Evolutionary conservation across 2,888 invertebrate genomes (phyloP).

Genomic region (Lepidocyrtoides sp.): DNA sequence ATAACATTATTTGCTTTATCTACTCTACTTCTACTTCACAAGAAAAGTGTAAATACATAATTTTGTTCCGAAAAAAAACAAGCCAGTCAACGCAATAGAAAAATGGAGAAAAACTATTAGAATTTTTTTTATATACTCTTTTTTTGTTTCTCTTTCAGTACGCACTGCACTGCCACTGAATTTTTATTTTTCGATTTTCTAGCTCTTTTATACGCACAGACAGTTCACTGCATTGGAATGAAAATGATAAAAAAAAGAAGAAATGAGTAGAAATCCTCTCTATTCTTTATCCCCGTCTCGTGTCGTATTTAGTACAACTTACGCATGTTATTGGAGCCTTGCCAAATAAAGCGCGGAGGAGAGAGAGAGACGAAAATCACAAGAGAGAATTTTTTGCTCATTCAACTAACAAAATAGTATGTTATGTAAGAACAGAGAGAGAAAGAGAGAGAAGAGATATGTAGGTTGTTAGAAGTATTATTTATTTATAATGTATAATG

Average conservation of each 20-base stretch:
- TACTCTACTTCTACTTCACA: neutral
- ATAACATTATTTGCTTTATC: slow-evolving; percentile 60
- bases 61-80: slow-evolving; percentile 12
- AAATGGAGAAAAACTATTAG: slow-evolving; percentile 35
- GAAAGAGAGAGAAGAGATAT: neutral
- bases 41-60: neutral
- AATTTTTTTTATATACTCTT: neutral
- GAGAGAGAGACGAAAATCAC: neutral
- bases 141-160: neutral
- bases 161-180: slow-evolving; percentile 42
- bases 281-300: slow-evolving; percentile 33
- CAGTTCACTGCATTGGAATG: slow-evolving; percentile 30
- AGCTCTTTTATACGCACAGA: neutral
- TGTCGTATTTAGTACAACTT: slow-evolving; percentile 62
- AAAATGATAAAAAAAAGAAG: slow-evolving; percentile 36
- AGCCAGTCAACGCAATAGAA: neutral
- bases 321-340: slow-evolving; percentile 61
- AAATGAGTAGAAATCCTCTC: neutral
- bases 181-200: slow-evolving; percentile 18
- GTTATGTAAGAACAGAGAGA: neutral
- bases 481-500: slow-evolving; percentile 39
- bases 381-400: slow-evolving; percentile 20
- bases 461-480: neutral
- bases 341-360: slow-evolving; percentile 53
- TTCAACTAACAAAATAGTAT: slow-evolving; percentile 31